Evolutionary conservation across 1,140 invertebrate species (phyloP).

Genomic region (Dreissena polymorpha): DNA sequence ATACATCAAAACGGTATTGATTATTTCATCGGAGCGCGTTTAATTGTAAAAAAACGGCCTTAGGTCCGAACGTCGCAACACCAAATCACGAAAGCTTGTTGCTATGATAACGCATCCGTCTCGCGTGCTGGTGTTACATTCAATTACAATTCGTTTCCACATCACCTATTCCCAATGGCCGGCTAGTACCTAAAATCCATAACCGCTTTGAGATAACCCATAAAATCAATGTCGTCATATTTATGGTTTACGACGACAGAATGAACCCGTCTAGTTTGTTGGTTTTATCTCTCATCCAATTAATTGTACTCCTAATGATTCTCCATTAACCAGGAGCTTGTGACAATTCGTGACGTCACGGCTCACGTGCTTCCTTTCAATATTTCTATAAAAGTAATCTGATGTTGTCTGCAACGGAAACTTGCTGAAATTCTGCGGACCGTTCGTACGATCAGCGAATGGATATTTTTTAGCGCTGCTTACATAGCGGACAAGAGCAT

Average conservation of each 20-base stretch:
- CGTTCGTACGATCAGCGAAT: no score
- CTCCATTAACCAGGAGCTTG: constrained; percentile 38
- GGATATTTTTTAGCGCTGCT: no score
- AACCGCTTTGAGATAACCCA: constrained; percentile 39
- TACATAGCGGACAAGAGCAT: no score
- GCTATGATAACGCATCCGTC: constrained; percentile 34
- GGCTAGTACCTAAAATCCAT: constrained; percentile 36
- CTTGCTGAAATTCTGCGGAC: background rate
- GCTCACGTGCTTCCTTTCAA: constrained; percentile 54
- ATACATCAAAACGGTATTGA: constrained; percentile 49
- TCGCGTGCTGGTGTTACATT: constrained; percentile 34
- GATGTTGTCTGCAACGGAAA: constrained; percentile 37
- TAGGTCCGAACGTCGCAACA: constrained; percentile 1
- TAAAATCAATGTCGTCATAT: constrained; percentile 52
- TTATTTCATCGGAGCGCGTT: constrained; percentile 5
- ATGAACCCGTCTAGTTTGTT: constrained; percentile 34
- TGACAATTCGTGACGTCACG: constrained; percentile 51
- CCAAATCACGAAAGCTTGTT: constrained; percentile 35
- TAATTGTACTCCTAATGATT: constrained; percentile 52
- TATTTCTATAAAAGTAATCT: constrained; percentile 49
- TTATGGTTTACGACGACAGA: constrained; percentile 24
- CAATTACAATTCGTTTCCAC: constrained; percentile 46
- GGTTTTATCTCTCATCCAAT: constrained; percentile 47
- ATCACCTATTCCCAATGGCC: constrained; percentile 33
- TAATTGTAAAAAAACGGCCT: constrained; percentile 12